A percentile compares a stretch with the other conserved stretches of the same genome.
Conservation (phyloP, 2,888 invertebrate genomes). For the Volucella bombylans region DNA sequence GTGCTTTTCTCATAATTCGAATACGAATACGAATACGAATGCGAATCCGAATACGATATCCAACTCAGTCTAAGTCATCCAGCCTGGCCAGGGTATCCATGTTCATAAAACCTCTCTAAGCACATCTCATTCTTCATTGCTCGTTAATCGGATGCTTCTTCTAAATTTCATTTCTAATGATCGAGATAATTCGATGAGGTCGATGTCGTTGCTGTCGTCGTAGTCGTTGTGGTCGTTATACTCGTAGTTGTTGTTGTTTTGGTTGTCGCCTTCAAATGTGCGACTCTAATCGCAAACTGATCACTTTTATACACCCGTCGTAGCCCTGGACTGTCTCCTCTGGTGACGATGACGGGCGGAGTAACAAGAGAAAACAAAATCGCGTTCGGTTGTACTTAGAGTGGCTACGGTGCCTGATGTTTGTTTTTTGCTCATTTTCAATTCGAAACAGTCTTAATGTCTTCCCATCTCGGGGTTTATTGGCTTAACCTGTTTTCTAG, state of each 20-base stretch:
- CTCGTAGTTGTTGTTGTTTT: slow-evolving; percentile 39
- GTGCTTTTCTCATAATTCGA: slow-evolving; percentile 4
- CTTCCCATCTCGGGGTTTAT: slow-evolving; percentile 73
- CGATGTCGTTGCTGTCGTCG: slow-evolving; percentile 65
- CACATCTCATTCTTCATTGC: slow-evolving; percentile 56
- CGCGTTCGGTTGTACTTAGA: slow-evolving; percentile 47
- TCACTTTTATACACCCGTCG: slow-evolving; percentile 51
- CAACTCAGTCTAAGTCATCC: no score
- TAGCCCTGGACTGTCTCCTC: not conserved
- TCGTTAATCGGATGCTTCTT: slow-evolving; percentile 32
- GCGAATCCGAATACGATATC: slow-evolving; percentile 9
- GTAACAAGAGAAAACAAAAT: slow-evolving; percentile 42
- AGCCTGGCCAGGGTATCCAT: not conserved
- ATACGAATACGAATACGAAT: slow-evolving; percentile 24
- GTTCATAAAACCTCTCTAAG: slow-evolving; percentile 50
- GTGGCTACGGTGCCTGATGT: slow-evolving; percentile 27
- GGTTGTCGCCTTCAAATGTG: slow-evolving; percentile 65
- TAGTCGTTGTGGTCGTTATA: not conserved
- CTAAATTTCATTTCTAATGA: slow-evolving; percentile 64
- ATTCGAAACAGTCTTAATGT: slow-evolving; percentile 71
- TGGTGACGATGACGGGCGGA: slow-evolving; percentile 7
- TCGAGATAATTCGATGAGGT: slow-evolving; percentile 73
- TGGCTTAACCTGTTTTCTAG: slow-evolving; percentile 74
- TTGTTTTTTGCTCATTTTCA: slow-evolving; percentile 35
- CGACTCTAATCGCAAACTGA: slow-evolving; percentile 66